Conservation (phyloP, 2,888 invertebrate genomes). For the Cataglyphis rosenhaueri region DNA sequence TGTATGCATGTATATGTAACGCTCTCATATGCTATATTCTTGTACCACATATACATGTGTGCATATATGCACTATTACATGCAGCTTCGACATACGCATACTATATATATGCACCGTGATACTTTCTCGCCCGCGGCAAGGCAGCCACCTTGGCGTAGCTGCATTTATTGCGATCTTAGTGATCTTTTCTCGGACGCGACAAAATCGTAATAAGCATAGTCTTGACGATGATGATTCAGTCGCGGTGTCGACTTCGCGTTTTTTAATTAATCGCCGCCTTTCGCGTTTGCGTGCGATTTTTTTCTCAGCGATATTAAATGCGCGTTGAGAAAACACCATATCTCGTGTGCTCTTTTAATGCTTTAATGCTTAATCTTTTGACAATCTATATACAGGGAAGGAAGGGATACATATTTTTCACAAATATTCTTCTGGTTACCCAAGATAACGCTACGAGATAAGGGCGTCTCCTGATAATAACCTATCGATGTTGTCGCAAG, state of each 20-base stretch:
- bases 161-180: slow-evolving; percentile 28
- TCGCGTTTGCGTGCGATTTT: neutral
- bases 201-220: slow-evolving; percentile 36
- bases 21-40: slow-evolving; percentile 35
- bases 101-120: slow-evolving; percentile 39
- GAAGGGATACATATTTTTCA: neutral
- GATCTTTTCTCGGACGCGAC: slow-evolving; percentile 52
- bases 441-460: slow-evolving; percentile 31
- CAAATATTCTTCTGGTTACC: slow-evolving; percentile 12
- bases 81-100: slow-evolving; percentile 17
- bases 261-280: slow-evolving; percentile 16
- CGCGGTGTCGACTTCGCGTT: neutral
- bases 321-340: neutral
- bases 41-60: neutral
- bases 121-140: slow-evolving; percentile 81
- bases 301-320: neutral
- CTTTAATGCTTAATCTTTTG: no score
- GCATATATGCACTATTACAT: neutral
- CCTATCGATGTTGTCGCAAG: neutral
- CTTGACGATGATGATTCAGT: slow-evolving; percentile 14
- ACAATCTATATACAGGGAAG: neutral
- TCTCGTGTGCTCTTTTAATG: neutral
- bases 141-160: slow-evolving; percentile 68
- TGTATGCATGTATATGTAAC: neutral
- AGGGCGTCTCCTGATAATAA: slow-evolving; percentile 3